These are phyloP conservation scores for Idaea dimidiata DNA, from an alignment of 2,888 invertebrate genomes.

Conservation along the genomic window DNA sequence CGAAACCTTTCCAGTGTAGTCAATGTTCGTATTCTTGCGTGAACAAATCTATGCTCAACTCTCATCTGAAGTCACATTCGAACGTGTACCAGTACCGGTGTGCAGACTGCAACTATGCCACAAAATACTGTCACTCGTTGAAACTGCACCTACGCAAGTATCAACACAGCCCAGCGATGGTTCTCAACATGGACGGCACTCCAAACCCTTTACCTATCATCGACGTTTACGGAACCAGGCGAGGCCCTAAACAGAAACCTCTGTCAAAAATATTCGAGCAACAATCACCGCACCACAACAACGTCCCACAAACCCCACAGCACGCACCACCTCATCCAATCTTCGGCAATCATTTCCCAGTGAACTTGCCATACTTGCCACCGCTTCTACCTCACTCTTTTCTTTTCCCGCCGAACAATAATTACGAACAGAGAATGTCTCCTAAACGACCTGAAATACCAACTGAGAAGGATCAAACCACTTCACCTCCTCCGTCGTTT, in stretches of 20 bases:
- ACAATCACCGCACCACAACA: constrained; percentile 47
- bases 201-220: constrained; percentile 94
- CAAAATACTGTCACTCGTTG: constrained; percentile 98
- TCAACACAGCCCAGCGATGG: constrained; percentile 93
- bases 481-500: constrained; percentile 58
- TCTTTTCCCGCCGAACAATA: constrained; percentile 73
- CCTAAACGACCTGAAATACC: constrained; percentile 50
- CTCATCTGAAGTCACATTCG: constrained; percentile 97
- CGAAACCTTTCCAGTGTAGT: constrained; percentile 96
- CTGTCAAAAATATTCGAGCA: constrained; percentile 64
- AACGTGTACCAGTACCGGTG: constrained; percentile 96
- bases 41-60: constrained; percentile 99
- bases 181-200: constrained; percentile 92
- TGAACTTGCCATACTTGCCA: constrained; percentile 69
- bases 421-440: constrained; percentile 60
- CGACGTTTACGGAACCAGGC: constrained; percentile 93
- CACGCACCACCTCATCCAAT: constrained; percentile 61
- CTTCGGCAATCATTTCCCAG: constrained; percentile 69
- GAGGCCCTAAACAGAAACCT: constrained; percentile 88
- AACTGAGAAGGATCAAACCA: constrained; percentile 44
- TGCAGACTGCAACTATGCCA: constrained; percentile 95
- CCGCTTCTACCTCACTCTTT: constrained; percentile 74
- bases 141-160: constrained; percentile 97
- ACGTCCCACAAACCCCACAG: constrained; percentile 45
- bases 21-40: constrained; percentile 95